A percentile compares a stretch with the other conserved stretches of the same genome.
Conservation (phyloP, 1,140 invertebrate species). For the Euwallacea fornicatus region DNA sequence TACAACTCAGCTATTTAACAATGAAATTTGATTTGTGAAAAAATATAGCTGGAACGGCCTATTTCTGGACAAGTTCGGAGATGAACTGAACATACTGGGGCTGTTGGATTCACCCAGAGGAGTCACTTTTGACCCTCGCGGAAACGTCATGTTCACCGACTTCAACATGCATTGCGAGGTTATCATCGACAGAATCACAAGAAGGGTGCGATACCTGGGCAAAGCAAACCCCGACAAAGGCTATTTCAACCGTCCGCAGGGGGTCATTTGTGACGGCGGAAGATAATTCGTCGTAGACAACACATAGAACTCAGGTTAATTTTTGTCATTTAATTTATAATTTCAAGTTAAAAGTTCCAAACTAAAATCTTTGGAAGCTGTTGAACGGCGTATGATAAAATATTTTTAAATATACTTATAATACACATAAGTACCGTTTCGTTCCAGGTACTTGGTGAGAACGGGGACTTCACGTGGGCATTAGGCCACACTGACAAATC, state of each 20-base stretch:
- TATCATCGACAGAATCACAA: conserved; percentile 64
- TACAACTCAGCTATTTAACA: too few relatives aligned
- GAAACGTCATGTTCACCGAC: conserved; percentile 84
- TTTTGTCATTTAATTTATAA: not conserved
- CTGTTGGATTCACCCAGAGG: conserved; percentile 90
- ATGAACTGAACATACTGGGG: conserved; percentile 74
- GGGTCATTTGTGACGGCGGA: conserved; percentile 82
- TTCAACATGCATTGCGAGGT: conserved; percentile 93
- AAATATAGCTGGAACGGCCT: conserved; percentile 72
- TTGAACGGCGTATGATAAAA: too few relatives aligned
- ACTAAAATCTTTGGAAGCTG: too few relatives aligned
- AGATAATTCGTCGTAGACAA: conserved; percentile 89
- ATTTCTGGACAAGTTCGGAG: too few relatives aligned
- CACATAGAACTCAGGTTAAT: conserved; percentile 74
- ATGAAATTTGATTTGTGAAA: too few relatives aligned
- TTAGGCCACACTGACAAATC: conserved; percentile 69
- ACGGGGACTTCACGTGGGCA: conserved; percentile 74
- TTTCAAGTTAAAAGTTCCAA: too few relatives aligned
- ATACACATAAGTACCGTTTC: not conserved
- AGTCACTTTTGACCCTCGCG: conserved; percentile 81
- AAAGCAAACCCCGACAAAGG: conserved; percentile 72
- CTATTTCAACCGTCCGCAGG: conserved; percentile 86
- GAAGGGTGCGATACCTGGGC: conserved; percentile 59
- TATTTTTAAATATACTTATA: too few relatives aligned
- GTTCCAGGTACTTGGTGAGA: conserved; percentile 58